Base-by-base conservation (phyloP, 2,888 invertebrate species). In the Latrodectus hesperus region DNA sequence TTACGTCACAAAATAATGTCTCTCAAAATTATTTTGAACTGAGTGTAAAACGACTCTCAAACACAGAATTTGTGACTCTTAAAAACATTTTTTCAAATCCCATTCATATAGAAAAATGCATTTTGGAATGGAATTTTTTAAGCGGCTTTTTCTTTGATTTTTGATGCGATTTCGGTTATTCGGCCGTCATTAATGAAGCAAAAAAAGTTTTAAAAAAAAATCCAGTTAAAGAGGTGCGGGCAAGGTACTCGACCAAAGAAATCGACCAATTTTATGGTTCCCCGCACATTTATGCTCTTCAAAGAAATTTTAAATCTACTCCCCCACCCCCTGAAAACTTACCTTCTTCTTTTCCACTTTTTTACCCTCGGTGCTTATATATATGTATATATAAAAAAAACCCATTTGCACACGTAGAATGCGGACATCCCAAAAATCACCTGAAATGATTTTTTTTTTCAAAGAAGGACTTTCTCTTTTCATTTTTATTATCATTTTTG, bases 371-470 rank as follows among this genome's bases (percentile, higher is more conserved):
- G 55, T 67, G 17, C 55, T 49, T 49, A 14, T 67, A 26, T 22
- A 64, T 53, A 52, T 38, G n/a, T n/a, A n/a, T n/a, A n/a, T 87
- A 76, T 80, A 81, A 81, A 81, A 87, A 87, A 87, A 87, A 87
- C 81, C 86, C 86, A 87, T 87, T 87, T 87, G 81, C 81, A 81
- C 76, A 73, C 70, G 70, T 49, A 80, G 80, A 73, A 79, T 86
- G 71, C 64, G 72, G 74, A 73, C 38, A 53, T 52, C 51, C 17
- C 38, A 60, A 16, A 38, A 65, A 71, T 64, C 49, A n/a, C 73
- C 16, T 60, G n/a, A 60, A 74, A 55, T 1, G 38, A 38, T 38
- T 38, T 38, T 38, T 38, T 38, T 38, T 38, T 22, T 38, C 4
- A 38, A 38, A 64, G 64, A 64, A 60, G 76, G 86, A 77, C 73